Conservation (phyloP, 2,888 invertebrate species). For the Dyspetes luteomarginatus region DNA sequence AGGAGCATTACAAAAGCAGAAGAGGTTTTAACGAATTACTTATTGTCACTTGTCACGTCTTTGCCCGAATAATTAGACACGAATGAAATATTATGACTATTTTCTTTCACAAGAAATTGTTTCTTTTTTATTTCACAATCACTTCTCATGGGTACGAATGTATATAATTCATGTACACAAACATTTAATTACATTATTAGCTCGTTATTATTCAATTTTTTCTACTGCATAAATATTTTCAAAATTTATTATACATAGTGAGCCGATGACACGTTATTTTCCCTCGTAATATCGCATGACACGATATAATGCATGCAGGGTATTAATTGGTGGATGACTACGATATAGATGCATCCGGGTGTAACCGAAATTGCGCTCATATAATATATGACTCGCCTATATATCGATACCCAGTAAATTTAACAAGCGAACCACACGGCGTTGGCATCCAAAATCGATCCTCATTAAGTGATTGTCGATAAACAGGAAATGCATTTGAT, state of each 20-base stretch:
- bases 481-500: not conserved
- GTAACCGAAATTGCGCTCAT: conserved; percentile 12
- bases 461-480: conserved; percentile 5
- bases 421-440: not conserved
- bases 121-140: not conserved
- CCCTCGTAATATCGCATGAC: conserved; percentile 1
- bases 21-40: conserved; percentile 43
- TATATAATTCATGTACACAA: not conserved
- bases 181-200: not conserved
- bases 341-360: not conserved
- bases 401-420: not conserved
- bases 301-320: conserved; percentile 1
- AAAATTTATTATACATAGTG: not conserved
- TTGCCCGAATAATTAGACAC: too few relatives aligned
- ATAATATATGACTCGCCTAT: not conserved
- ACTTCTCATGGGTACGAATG: not conserved
- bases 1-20: conserved; percentile 25
- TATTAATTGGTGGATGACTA: conserved; percentile 22
- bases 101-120: too few relatives aligned
- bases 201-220: conserved; percentile 15
- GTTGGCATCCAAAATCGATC: not conserved
- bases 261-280: not conserved
- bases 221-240: conserved; percentile 4
- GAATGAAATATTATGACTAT: too few relatives aligned
- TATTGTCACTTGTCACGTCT: conserved; percentile 20